phyloP scores from a whole-genome alignment of 2,797 vertebrate species.

The Phataginus tetradactyla region DNA sequence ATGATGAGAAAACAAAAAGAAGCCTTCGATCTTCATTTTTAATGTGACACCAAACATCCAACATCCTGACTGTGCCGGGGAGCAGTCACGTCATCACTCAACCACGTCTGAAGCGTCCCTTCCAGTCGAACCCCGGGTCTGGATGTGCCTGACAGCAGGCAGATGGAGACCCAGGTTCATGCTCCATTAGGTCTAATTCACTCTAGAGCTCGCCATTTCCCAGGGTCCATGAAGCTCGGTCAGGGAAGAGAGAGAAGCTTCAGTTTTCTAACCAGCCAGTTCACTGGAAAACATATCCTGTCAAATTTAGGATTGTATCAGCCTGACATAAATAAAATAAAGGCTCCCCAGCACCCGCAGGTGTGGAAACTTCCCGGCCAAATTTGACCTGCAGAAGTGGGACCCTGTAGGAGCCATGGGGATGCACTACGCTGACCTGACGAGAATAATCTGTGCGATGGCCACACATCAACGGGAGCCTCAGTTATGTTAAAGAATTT shows the following conservation, averaged over 20 bases:
- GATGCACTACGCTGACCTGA: not conserved
- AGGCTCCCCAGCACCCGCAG: not conserved
- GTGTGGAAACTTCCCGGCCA: not conserved
- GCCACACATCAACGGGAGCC: not conserved
- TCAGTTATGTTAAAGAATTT: not conserved
- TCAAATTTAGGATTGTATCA: constrained; percentile 18
- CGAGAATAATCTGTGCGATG: not conserved
- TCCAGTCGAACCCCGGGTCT: constrained; percentile 43
- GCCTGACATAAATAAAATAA: constrained; percentile 13
- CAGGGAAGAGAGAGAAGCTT: not conserved
- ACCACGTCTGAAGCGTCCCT: not conserved
- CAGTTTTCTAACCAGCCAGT: constrained; percentile 30
- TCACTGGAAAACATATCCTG: constrained; percentile 34
- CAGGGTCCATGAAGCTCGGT: not conserved
- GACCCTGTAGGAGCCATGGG: not conserved
- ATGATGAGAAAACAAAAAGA: not conserved
- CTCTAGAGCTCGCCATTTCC: constrained; percentile 48
- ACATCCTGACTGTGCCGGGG: not conserved
- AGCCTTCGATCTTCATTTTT: constrained; percentile 23
- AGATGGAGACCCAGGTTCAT: constrained; percentile 27
- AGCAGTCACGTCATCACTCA: constrained; percentile 20
- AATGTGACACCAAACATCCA: constrained; percentile 22
- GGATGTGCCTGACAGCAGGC: constrained; percentile 35
- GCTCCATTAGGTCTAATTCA: constrained; percentile 56
- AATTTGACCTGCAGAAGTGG: not conserved